These are phyloP conservation scores for Lasioglossum figueresi DNA, from an alignment of 2,888 invertebrate species.

Conservation along the genomic window DNA sequence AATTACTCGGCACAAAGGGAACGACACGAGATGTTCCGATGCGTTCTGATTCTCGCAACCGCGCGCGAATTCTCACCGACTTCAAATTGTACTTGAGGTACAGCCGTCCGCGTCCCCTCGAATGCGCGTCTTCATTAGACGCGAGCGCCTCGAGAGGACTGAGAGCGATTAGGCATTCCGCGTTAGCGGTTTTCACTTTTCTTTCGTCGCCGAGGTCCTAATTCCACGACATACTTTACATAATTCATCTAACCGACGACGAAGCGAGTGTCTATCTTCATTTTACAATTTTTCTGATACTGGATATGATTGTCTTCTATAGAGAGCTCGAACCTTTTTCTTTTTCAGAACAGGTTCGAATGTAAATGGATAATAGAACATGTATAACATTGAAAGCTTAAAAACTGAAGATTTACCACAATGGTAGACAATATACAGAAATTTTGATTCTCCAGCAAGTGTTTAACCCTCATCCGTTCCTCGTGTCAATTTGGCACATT, in stretches of 20 bases:
- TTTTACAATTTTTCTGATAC: background rate
- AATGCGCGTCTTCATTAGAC: conserved; percentile 46
- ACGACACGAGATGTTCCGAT: conserved; percentile 30
- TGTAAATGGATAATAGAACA: background rate
- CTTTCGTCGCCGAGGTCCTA: conserved; percentile 31
- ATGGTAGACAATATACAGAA: background rate
- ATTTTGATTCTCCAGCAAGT: background rate
- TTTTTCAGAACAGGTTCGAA: background rate
- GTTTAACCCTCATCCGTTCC: background rate
- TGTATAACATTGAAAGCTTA: background rate
- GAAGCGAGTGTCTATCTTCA: conserved; percentile 20
- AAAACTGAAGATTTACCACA: background rate
- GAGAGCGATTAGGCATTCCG: conserved; percentile 39
- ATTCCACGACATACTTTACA: conserved; percentile 47
- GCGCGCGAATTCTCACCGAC: conserved; percentile 45
- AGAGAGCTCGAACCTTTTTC: background rate
- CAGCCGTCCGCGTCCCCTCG: background rate
- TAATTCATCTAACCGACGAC: conserved; percentile 35
- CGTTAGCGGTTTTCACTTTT: conserved; percentile 48
- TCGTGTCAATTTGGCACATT: background rate
- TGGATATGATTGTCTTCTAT: background rate
- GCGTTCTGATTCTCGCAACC: conserved; percentile 53
- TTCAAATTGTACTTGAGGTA: conserved; percentile 36
- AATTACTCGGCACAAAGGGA: conserved; percentile 50
- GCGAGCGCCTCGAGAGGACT: conserved; percentile 31